Percentiles rank a stretch among this genome's conserved stretches.
Conservation (phyloP, 1,140 invertebrate species). For the Atta colombica region DNA sequence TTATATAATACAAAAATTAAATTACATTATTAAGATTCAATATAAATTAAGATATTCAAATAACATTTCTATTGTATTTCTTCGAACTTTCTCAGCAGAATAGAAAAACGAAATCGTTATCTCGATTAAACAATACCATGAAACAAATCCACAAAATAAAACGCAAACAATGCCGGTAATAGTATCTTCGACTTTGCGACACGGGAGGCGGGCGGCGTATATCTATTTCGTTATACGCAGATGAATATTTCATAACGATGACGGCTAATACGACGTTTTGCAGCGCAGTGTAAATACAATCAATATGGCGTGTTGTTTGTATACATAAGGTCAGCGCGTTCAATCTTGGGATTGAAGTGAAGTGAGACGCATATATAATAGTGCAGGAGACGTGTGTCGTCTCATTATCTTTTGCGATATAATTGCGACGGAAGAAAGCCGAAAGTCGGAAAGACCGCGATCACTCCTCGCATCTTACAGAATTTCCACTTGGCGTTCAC, state of each 20-base stretch:
- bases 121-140: neutral
- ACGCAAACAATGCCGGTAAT: neutral
- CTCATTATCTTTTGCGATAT: neutral
- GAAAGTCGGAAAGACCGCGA: too few species aligned
- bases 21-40: neutral
- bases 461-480: too few species aligned
- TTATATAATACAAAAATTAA: neutral
- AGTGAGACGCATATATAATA: neutral
- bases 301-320: neutral
- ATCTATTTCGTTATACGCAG: neutral
- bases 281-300: neutral
- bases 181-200: neutral
- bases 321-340: neutral
- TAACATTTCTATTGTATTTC: neutral
- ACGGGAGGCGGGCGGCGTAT: neutral
- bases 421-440: too few species aligned
- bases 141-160: neutral
- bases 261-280: neutral
- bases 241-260: neutral
- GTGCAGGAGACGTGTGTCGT: too few species aligned
- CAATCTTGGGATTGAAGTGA: too few species aligned
- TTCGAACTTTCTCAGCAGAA: neutral
- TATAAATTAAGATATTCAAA: neutral
- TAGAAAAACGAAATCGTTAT: neutral
- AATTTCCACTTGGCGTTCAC: too few species aligned